Conservation (phyloP, 2,888 invertebrate species). For the Psococerastis gibbosa region DNA sequence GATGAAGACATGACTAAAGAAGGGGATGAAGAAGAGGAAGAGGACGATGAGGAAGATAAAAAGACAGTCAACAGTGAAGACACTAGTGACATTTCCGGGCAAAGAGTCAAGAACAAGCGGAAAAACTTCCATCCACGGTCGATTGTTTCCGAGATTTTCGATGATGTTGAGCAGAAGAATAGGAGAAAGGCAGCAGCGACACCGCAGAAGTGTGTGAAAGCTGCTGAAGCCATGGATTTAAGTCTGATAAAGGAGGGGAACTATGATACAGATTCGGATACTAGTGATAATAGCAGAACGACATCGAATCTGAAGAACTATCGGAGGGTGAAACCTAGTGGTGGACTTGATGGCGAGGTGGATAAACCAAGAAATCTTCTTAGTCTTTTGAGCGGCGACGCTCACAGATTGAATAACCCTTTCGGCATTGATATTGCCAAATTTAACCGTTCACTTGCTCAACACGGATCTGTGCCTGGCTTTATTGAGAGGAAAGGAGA, state of each 20-base stretch:
- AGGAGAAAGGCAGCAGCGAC: background rate
- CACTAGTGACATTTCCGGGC: background rate
- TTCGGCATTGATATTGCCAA: conserved; percentile 6
- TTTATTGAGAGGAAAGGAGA: background rate
- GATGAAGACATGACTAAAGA: conserved; percentile 6
- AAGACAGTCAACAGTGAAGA: background rate
- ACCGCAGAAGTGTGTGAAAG: background rate
- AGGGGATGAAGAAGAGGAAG: conserved; percentile 4
- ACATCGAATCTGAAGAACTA: conserved; percentile 2
- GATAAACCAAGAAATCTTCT: background rate
- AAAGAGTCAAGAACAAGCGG: conserved; percentile 3
- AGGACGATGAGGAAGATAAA: conserved; percentile 4
- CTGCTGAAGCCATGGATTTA: conserved; percentile 8
- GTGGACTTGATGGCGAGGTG: background rate
- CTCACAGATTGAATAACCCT: conserved; percentile 2
- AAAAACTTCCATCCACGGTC: conserved; percentile 7
- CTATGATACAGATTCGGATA: conserved; percentile 1
- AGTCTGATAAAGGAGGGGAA: background rate
- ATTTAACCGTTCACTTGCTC: background rate
- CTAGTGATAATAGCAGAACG: conserved; percentile 2
- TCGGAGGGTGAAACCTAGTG: background rate
- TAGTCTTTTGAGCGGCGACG: conserved; percentile 2
- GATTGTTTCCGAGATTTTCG: background rate
- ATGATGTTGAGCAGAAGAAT: background rate
- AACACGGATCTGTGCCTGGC: background rate